Conservation (phyloP, 2,113 vertebrate genomes). For the Neogale vison region DNA sequence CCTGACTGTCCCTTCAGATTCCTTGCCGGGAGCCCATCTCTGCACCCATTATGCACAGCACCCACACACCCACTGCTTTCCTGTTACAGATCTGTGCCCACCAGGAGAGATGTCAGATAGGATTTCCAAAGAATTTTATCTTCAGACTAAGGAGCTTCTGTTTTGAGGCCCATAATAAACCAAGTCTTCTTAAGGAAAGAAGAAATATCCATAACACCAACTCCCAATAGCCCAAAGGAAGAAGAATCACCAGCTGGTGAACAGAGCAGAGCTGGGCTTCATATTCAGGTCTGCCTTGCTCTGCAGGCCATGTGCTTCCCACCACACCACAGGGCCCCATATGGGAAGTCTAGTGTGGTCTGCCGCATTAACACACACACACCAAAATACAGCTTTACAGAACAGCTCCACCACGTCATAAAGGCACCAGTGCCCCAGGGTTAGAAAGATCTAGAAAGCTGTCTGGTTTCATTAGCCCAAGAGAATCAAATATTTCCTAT, state of each 20-base stretch:
- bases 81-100: neutral
- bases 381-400: neutral
- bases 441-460: neutral
- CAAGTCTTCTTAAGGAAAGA: neutral
- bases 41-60: no score
- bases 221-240: neutral
- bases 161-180: neutral
- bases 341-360: neutral
- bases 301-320: neutral
- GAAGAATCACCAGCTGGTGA: neutral
- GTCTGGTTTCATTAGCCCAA: neutral
- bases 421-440: neutral
- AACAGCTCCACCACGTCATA: neutral
- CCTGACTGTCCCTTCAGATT: neutral
- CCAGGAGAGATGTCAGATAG: neutral
- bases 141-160: neutral
- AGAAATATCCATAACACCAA: neutral
- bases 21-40: neutral
- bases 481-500: neutral
- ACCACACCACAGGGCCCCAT: fast-evolving
- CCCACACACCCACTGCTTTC: neutral
- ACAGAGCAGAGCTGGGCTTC: no score
- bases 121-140: neutral
- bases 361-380: neutral
- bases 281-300: neutral